Base-by-base conservation (phyloP, 2,888 invertebrate genomes). In the Apoda limacodes region DNA sequence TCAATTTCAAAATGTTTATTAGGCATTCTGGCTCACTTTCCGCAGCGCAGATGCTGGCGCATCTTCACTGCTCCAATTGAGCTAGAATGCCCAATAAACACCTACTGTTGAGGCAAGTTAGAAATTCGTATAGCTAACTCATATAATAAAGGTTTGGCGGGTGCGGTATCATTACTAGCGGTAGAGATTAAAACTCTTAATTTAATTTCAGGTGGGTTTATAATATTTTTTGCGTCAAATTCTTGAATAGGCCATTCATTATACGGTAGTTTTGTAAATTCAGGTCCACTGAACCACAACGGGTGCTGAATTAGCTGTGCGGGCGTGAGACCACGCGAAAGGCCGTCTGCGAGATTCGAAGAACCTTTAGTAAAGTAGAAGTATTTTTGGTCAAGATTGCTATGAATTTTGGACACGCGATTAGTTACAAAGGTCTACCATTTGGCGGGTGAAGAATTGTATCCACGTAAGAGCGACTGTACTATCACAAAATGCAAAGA, bases 381-480 rank as follows among this genome's bases (percentile, higher is more conserved):
- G n/a, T n/a, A n/a, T n/a, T n/a, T n/a, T n/a, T n/a, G n/a, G n/a
- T n/a, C n/a, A n/a, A n/a, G n/a, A n/a, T 15, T 14, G 15, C 11
- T 29, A 13, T 15, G 2, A 19, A 26, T 30, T 17, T 34, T 34
- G n/a, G 30, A 20, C 7, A 34, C 22, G 13, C 30, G 25, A 13
- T 23, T 34, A 2, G 30, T 26, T 13, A 34, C 30, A 22, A 34
- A 19, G 31, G 25, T n/a, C n/a, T n/a, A n/a, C n/a, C n/a, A n/a
- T 14, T 21, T 20, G 14, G 10, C 22, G 9, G 31, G 26, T 10
- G 22, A 25, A 9, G 31, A 21, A 14, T n/a, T 24, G 13, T 2
- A 30, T 19, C 30, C 30, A 30, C 2, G 11, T 10, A 6, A 30
- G 13, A 1, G 30, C 20, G 3, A 30, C 30, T 13, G 17, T 24